Conservation (phyloP, 92 coral and sea anemone species). For the Hydrozoanthus gracilis region DNA sequence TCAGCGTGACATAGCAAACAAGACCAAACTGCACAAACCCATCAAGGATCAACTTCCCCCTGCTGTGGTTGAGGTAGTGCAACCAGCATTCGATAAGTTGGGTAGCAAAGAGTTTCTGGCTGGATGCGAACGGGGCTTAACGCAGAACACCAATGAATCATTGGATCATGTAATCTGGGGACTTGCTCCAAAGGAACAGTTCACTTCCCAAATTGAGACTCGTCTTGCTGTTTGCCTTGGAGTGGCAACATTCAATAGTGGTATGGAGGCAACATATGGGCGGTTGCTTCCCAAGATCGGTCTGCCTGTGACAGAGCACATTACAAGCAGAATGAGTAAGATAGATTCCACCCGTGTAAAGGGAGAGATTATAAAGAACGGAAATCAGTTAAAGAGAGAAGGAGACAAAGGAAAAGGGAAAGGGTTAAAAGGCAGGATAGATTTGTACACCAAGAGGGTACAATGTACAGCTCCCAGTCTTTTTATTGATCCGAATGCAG, state of each 20-base stretch:
- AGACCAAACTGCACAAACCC: constrained; percentile 44
- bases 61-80: constrained; percentile 56
- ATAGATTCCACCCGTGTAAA: no score
- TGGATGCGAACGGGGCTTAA: constrained; percentile 55
- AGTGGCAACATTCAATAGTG: constrained; percentile 37
- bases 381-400: no score
- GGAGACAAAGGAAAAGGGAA: no score
- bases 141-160: constrained; percentile 60
- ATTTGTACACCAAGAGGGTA: no score
- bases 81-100: constrained; percentile 49
- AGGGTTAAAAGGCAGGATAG: no score
- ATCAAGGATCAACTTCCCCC: constrained; percentile 63
- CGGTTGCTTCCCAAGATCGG: no score
- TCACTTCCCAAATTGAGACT: constrained; percentile 50
- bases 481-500: no score
- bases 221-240: constrained; percentile 44
- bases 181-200: constrained; percentile 69
- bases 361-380: no score
- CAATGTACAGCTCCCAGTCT: no score
- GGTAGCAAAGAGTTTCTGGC: constrained; percentile 55
- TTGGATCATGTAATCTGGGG: constrained; percentile 72
- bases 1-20: constrained; percentile 52
- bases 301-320: no score
- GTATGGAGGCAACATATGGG: constrained; percentile 48
- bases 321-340: no score